Conservation (phyloP, 2,888 invertebrate species). For the Helicoverpa assulta region DNA sequence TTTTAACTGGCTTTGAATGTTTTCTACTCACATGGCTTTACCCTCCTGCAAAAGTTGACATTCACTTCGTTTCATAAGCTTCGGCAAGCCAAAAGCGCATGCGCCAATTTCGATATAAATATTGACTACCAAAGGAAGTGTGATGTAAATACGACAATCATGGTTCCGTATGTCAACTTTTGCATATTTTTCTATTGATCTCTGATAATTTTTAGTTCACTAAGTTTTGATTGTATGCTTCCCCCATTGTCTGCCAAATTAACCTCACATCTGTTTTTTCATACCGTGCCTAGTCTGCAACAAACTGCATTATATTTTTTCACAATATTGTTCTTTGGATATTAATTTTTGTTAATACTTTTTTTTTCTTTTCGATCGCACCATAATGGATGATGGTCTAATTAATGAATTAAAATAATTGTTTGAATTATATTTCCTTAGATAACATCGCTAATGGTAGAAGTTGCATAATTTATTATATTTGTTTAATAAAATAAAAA, state of each 20-base stretch:
- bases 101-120: constrained; percentile 47
- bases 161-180: constrained; percentile 49
- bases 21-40: constrained; percentile 23
- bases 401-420: constrained; percentile 63
- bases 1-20: constrained; percentile 9
- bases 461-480: constrained; percentile 80
- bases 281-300: constrained; percentile 13
- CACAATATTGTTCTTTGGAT: constrained; percentile 42
- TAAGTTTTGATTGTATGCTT: constrained; percentile 47
- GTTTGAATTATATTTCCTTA: constrained; percentile 70
- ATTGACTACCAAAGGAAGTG: constrained; percentile 33
- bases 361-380: constrained; percentile 51
- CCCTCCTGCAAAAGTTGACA: constrained; percentile 51
- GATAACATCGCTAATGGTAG: constrained; percentile 74
- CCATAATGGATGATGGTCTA: constrained; percentile 48
- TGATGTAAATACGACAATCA: constrained; percentile 52
- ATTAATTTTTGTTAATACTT: constrained; percentile 51
- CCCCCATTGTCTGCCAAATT: constrained; percentile 23
- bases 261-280: constrained; percentile 33
- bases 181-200: constrained; percentile 33
- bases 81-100: constrained; percentile 31
- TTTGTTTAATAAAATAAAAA: constrained; percentile 70
- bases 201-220: constrained; percentile 26
- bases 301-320: constrained; percentile 46
- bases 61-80: constrained; percentile 27